Percentiles rank a stretch among this genome's conserved stretches.
These are phyloP conservation scores for Agraylea sexmaculata DNA, from an alignment of 1,140 invertebrate genomes.

Conservation along the genomic window DNA sequence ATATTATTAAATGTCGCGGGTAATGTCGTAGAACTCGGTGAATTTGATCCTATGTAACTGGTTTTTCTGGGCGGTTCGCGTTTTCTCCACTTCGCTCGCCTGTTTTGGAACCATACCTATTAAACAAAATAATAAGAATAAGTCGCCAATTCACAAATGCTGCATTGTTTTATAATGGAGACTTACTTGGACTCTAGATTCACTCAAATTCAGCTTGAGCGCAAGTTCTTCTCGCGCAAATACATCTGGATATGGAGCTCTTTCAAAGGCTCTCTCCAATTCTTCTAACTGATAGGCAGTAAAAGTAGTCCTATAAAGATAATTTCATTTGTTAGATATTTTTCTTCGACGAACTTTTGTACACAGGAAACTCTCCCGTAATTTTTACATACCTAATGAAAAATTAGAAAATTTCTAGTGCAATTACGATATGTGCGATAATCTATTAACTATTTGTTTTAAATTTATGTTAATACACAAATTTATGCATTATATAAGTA, in stretches of 20 bases:
- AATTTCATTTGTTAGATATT: neutral
- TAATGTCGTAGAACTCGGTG: conserved; percentile 42
- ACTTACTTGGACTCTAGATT: conserved; percentile 88
- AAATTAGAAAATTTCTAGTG: no score
- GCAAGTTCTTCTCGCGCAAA: conserved; percentile 91
- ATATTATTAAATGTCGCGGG: conserved; percentile 50
- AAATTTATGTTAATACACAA: no score
- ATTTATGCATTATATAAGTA: no score
- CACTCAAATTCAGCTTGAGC: conserved; percentile 76
- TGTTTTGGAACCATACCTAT: conserved; percentile 65
- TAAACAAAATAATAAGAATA: conserved; percentile 10
- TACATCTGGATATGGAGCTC: conserved; percentile 93
- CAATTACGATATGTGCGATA: no score
- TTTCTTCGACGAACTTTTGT: neutral
- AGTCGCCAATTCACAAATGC: conserved; percentile 23
- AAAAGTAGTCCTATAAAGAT: conserved; percentile 76
- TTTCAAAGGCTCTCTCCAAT: conserved; percentile 84
- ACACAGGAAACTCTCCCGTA: neutral
- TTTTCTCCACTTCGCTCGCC: conserved; percentile 95
- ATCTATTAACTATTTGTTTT: no score
- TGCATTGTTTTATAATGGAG: conserved; percentile 25
- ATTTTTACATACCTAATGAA: no score
- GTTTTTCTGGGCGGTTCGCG: conserved; percentile 93
- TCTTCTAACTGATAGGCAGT: conserved; percentile 93
- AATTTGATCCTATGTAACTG: conserved; percentile 59